These are phyloP conservation scores for Pemphredon lugubris DNA, from an alignment of 2,888 invertebrate genomes.

Conservation along the genomic window DNA sequence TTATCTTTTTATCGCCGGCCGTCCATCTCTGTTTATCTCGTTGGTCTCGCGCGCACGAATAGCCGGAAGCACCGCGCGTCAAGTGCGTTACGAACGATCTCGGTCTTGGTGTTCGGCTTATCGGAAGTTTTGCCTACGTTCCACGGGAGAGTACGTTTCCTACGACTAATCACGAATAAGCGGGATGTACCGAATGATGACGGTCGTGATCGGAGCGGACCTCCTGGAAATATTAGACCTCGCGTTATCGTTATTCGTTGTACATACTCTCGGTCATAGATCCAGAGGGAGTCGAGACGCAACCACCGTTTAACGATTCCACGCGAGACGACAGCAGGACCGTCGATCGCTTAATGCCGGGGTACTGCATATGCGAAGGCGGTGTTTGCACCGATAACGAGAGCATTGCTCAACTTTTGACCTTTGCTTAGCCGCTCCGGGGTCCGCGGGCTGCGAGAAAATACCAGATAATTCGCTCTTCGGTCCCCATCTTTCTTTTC, in stretches of 20 bases:
- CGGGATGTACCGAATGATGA: too few species aligned
- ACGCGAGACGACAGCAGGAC: constrained; percentile 13
- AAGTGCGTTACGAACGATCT: too few species aligned
- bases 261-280: not conserved
- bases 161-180: too few species aligned
- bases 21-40: constrained; percentile 36
- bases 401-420: constrained; percentile 75
- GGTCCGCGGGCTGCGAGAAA: constrained; percentile 66
- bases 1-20: constrained; percentile 31
- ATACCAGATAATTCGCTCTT: constrained; percentile 70
- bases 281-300: not conserved
- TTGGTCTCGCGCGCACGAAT: constrained; percentile 13
- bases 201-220: too few species aligned
- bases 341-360: constrained; percentile 27
- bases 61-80: constrained; percentile 26
- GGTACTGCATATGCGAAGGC: constrained; percentile 52
- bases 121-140: too few species aligned
- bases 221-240: too few species aligned
- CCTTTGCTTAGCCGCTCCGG: constrained; percentile 72
- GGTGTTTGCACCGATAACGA: constrained; percentile 74
- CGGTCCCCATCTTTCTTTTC: constrained; percentile 34
- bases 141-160: too few species aligned
- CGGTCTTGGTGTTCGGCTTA: too few species aligned
- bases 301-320: constrained; percentile 29
- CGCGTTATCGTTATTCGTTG: not conserved